Evolutionary conservation across 2,888 invertebrate species (phyloP).

Genomic region (Andrena chrysosceles): DNA sequence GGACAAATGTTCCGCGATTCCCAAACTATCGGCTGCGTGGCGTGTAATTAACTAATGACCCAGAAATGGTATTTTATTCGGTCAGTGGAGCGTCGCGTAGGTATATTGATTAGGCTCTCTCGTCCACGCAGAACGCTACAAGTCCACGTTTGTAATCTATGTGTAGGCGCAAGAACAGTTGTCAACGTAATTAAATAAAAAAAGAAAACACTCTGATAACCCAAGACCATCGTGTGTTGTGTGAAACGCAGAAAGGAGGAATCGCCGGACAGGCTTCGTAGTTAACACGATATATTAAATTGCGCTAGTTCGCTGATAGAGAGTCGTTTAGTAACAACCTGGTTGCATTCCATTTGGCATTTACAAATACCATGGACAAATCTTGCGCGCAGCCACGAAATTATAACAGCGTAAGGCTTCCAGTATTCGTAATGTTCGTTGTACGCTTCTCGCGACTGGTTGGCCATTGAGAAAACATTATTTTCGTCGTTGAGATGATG

Average conservation of each 20-base stretch:
- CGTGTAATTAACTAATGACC: background rate
- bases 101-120: constrained; percentile 42
- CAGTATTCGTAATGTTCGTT: constrained; percentile 4
- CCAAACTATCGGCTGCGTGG: background rate
- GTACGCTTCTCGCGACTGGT: constrained; percentile 25
- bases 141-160: constrained; percentile 55
- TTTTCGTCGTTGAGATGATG: background rate
- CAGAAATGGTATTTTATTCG: constrained; percentile 35
- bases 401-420: constrained; percentile 6
- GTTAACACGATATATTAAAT: constrained; percentile 38
- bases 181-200: constrained; percentile 63
- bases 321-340: constrained; percentile 2
- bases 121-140: constrained; percentile 47
- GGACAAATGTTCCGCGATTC: background rate
- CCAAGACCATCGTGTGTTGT: constrained; percentile 56
- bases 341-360: constrained; percentile 10
- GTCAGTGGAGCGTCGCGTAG: constrained; percentile 25
- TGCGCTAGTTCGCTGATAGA: constrained; percentile 55
- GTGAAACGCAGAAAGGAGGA: constrained; percentile 21
- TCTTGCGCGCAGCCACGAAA: constrained; percentile 4
- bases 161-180: constrained; percentile 55
- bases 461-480: background rate
- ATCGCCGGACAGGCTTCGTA: constrained; percentile 63
- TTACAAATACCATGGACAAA: background rate
- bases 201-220: constrained; percentile 37